These are phyloP conservation scores for Paraplagusia blochii DNA, from an alignment of 2,113 vertebrate species.

Conservation along the genomic window DNA sequence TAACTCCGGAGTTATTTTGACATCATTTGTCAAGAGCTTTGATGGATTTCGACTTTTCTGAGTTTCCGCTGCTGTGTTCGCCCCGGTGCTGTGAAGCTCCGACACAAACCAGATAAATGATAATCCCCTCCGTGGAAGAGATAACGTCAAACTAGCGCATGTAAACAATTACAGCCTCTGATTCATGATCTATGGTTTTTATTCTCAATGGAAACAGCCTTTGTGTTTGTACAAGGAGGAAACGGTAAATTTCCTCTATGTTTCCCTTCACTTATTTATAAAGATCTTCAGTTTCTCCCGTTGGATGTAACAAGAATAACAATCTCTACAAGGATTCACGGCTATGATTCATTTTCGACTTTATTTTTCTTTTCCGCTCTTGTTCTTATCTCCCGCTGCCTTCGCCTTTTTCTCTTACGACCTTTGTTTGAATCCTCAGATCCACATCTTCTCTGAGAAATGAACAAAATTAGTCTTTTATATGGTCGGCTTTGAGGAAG, in stretches of 20 bases:
- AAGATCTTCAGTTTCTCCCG: constrained; percentile 61
- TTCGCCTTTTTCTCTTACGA: constrained; percentile 61
- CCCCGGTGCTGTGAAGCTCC: neutral
- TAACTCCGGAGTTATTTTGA: constrained; percentile 38
- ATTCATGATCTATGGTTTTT: constrained; percentile 65
- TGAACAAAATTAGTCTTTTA: constrained; percentile 74
- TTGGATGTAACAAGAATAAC: constrained; percentile 64
- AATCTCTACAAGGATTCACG: constrained; percentile 46
- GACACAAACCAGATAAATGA: constrained; percentile 4
- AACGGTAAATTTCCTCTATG: constrained; percentile 45
- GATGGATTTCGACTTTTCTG: constrained; percentile 30
- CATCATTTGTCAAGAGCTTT: constrained; percentile 42
- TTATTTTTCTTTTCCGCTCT: constrained; percentile 45
- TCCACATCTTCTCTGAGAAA: constrained; percentile 67
- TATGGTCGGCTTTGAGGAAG: constrained; percentile 66
- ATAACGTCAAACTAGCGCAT: constrained; percentile 41
- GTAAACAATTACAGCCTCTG: constrained; percentile 46
- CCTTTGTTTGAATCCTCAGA: constrained; percentile 72
- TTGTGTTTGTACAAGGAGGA: constrained; percentile 53
- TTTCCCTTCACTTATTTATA: constrained; percentile 65
- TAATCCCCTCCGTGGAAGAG: constrained; percentile 24
- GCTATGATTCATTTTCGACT: constrained; percentile 49
- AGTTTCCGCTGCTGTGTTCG: neutral
- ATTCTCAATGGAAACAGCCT: constrained; percentile 44
- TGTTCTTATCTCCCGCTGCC: constrained; percentile 52